Conservation (phyloP, 64 coral and sea anemone species). For the Stichodactyla helianthus region DNA sequence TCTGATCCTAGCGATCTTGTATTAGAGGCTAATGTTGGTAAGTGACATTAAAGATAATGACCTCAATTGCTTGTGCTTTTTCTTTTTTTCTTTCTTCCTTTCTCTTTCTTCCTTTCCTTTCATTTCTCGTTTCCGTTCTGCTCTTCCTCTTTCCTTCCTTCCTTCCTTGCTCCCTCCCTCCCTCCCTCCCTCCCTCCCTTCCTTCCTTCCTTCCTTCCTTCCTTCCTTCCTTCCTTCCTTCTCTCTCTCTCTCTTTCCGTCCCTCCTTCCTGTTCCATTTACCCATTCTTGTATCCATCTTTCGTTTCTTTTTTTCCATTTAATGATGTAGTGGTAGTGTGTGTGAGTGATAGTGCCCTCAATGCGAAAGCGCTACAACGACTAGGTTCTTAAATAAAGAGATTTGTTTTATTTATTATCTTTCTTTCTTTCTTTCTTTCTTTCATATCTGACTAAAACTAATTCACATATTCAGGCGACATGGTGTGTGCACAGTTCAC, state of each 20-base stretch:
- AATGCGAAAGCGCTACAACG: too few relatives aligned
- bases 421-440: too few relatives aligned
- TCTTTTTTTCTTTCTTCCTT: not conserved
- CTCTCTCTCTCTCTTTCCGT: too few relatives aligned
- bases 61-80: not conserved
- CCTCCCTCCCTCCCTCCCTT: too few relatives aligned
- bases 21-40: constrained; percentile 75
- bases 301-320: not conserved
- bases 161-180: not conserved
- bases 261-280: not conserved
- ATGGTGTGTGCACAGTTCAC: constrained; percentile 72
- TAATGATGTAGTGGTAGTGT: too few relatives aligned
- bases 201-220: not conserved
- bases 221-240: too few relatives aligned
- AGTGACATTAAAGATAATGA: not conserved
- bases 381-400: too few relatives aligned
- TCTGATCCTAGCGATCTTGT: constrained; percentile 66
- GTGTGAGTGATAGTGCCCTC: too few relatives aligned
- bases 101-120: not conserved
- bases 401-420: too few relatives aligned
- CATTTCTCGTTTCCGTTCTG: too few relatives aligned
- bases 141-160: too few relatives aligned
- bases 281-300: not conserved
- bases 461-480: constrained; percentile 28
- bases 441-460: not conserved